Conservation (phyloP, 23 tunicate genomes). For the Botrylloides violaceus region DNA sequence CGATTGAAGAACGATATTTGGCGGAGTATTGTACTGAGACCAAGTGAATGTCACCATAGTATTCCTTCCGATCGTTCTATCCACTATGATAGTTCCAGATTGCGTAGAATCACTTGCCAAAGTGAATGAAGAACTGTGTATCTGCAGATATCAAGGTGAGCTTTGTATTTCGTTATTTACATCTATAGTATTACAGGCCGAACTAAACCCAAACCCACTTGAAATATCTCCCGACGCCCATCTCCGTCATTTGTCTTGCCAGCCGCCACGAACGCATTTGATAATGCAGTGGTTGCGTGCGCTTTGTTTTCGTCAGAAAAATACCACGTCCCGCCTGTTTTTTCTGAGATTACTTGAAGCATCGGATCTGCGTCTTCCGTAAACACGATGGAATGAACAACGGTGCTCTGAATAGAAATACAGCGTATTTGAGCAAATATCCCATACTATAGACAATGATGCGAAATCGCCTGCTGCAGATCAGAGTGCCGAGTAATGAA, state of each 20-base stretch:
- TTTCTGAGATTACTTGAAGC: slow-evolving; percentile 20
- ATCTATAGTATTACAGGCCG: too few species aligned
- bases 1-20: slow-evolving; percentile 19
- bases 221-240: slow-evolving; percentile 45
- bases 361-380: slow-evolving; percentile 35
- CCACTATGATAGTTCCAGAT: slow-evolving; percentile 40
- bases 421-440: too few species aligned
- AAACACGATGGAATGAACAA: slow-evolving; percentile 55
- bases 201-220: too few species aligned
- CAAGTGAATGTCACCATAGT: slow-evolving; percentile 65
- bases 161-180: too few species aligned
- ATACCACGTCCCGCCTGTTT: slow-evolving; percentile 53
- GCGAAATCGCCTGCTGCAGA: too few species aligned
- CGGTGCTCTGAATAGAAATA: slow-evolving; percentile 21
- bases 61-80: slow-evolving; percentile 54
- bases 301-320: slow-evolving; percentile 27
- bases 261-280: slow-evolving; percentile 36
- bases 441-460: too few species aligned
- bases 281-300: slow-evolving; percentile 2
- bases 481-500: too few species aligned
- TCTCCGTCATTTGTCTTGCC: slow-evolving; percentile 42
- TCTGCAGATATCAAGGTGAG: slow-evolving; percentile 37
- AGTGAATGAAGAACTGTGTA: slow-evolving; percentile 39
- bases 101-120: slow-evolving; percentile 21
- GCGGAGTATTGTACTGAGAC: slow-evolving; percentile 35